Percentiles rank a stretch among this genome's conserved stretches.
Evolutionary conservation across 1,140 invertebrate species (phyloP).

Genomic region (Drosophila quadrilineata): DNA sequence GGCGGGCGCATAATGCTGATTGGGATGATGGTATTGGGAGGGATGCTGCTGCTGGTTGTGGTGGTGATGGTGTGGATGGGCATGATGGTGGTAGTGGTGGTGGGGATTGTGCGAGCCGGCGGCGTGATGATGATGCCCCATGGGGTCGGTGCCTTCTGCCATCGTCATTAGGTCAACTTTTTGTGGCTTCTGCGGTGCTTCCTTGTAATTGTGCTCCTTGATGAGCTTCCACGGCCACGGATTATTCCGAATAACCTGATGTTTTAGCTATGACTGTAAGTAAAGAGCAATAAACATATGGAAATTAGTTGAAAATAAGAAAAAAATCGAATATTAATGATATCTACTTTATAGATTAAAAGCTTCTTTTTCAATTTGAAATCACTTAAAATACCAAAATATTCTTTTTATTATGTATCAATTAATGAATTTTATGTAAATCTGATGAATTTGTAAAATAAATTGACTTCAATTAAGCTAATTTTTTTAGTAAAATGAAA

Average conservation of each 20-base stretch:
- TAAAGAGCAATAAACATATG: not conserved
- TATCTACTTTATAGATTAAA: too few relatives aligned
- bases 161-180: slow-evolving; percentile 81
- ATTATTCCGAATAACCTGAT: slow-evolving; percentile 43
- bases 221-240: slow-evolving; percentile 39
- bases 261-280: slow-evolving; percentile 32
- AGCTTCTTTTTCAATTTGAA: too few relatives aligned
- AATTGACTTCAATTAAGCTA: too few relatives aligned
- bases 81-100: slow-evolving; percentile 54
- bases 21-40: slow-evolving; percentile 46
- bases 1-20: slow-evolving; percentile 47
- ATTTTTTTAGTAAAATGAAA: too few relatives aligned
- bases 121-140: slow-evolving; percentile 79
- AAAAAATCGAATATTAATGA: too few relatives aligned
- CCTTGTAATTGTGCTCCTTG: slow-evolving; percentile 1
- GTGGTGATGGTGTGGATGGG: slow-evolving; percentile 57
- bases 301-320: not conserved
- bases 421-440: too few relatives aligned
- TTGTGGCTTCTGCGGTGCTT: slow-evolving; percentile 49
- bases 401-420: too few relatives aligned
- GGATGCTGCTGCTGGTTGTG: slow-evolving; percentile 50
- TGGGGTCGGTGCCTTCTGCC: slow-evolving; percentile 81
- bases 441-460: too few relatives aligned
- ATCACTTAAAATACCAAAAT: too few relatives aligned
- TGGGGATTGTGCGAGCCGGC: slow-evolving; percentile 71